Conservation (phyloP, 2,113 vertebrate genomes). For the Platycercus adscitus region DNA sequence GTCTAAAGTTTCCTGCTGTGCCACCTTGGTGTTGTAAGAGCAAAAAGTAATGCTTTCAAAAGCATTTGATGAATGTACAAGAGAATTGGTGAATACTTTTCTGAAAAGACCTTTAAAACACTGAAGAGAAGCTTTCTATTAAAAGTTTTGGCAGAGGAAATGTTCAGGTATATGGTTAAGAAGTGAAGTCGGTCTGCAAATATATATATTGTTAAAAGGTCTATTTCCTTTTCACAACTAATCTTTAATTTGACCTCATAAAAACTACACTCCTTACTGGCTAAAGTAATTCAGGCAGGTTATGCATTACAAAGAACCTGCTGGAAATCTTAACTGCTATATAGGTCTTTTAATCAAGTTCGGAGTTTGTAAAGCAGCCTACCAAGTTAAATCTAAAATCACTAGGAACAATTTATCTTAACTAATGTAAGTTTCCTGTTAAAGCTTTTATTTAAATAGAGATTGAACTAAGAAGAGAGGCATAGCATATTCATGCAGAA, state of each 20-base stretch:
- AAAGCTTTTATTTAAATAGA: slow-evolving; percentile 14
- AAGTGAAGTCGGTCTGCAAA: neutral
- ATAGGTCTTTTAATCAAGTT: neutral
- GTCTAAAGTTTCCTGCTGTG: neutral
- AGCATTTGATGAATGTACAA: neutral
- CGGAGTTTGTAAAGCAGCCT: neutral
- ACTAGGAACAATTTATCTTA: neutral
- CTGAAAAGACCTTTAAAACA: neutral
- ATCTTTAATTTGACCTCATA: neutral
- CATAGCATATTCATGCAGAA: neutral
- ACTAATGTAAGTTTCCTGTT: neutral
- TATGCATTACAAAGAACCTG: neutral
- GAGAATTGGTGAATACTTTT: neutral
- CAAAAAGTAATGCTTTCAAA: neutral
- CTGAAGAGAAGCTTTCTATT: neutral
- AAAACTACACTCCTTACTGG: neutral
- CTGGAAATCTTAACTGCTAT: neutral
- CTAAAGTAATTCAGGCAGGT: neutral
- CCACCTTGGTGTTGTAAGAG: neutral
- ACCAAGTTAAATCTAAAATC: neutral
- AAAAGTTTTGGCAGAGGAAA: neutral
- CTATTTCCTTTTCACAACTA: neutral
- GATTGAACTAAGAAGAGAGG: neutral
- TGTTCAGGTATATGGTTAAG: neutral
- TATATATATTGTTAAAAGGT: neutral